Evolutionary conservation across 2,888 invertebrate species (phyloP).

Genomic region (Oscheius onirici): DNA sequence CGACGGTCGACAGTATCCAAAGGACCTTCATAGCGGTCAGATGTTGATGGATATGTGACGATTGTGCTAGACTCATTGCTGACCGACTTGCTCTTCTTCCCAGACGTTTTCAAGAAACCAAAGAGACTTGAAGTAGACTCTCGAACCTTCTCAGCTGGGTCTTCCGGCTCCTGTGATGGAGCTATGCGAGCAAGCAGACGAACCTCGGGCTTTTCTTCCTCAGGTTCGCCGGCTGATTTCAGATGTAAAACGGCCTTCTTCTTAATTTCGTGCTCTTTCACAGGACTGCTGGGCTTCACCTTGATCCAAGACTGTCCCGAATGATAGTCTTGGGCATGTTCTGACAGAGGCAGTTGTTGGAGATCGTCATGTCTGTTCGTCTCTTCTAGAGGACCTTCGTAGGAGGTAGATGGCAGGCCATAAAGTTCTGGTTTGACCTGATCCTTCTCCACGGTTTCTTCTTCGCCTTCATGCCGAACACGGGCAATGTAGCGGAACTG

Average conservation of each 20-base stretch:
- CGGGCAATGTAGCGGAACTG: conserved; percentile 37
- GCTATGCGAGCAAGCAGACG: no score
- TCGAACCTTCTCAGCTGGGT: not conserved
- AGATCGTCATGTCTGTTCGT: conserved; percentile 30
- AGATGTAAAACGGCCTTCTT: conserved; percentile 6
- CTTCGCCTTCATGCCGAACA: conserved; percentile 38
- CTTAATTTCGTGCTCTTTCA: not conserved
- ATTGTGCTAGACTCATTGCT: not conserved
- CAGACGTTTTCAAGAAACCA: conserved; percentile 4
- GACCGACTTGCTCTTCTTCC: not conserved
- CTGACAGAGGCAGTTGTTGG: conserved; percentile 31
- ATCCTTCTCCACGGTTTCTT: conserved; percentile 33
- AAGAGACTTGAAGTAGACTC: conserved; percentile 36
- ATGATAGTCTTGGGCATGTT: conserved; percentile 37
- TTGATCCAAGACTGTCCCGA: conserved; percentile 21
- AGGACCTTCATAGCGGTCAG: not conserved
- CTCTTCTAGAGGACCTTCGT: conserved; percentile 34
- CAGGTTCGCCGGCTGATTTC: not conserved
- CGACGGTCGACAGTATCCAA: not conserved
- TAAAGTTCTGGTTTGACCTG: conserved; percentile 31
- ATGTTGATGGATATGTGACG: not conserved
- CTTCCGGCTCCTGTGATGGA: not conserved
- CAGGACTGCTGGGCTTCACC: not conserved
- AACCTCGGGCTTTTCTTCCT: not conserved
- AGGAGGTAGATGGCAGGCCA: conserved; percentile 16